Evolutionary conservation across 2,888 invertebrate species (phyloP), one percentile per base, ranked within the genome.

Genomic region (Lithophane socia): DNA sequence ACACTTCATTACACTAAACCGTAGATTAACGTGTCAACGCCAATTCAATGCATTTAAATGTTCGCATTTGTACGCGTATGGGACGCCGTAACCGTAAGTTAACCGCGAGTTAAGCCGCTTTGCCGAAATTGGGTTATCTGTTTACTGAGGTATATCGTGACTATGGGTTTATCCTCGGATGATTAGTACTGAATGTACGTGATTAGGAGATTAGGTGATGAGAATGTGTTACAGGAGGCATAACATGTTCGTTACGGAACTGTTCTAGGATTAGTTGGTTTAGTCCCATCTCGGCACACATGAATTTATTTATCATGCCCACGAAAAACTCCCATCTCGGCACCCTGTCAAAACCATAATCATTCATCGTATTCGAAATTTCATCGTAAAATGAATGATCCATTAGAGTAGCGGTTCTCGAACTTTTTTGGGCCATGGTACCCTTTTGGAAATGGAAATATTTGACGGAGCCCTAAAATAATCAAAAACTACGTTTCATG

Each of bases 41-140:
- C 80, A 78, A 84, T 86, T 80, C 83, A 88, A 92, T 92, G 92
- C 92, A 92, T 91, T 92, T 92, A 92, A 90, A 92, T 91, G 87
- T 79, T 77, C 87, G 67, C 84, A 91, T 92, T 91, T 90, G 77
- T 75, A 69, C 70, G 79, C 79, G 69, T 73, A 76, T 74, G 60
- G 73, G 65, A 10, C 21, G 70, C 68, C 49, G 69, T 82, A 81
- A 82, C 73, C 73, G 72, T 83, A 84, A 81, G 61, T 83, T 80
- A 87, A 78, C 82, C 76, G 42, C 64, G 75, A 76, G 66, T 84
- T 76, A 82, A 84, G 87, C 80, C 60, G 74, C 72, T 75, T 73
- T 72, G 8, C 73, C 71, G 69, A 78, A 84, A 83, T 86, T 83
- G 76, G 76, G 70, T 83, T 80, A 82, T 76, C 63, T 78, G 73